Base-by-base conservation (phyloP, 2,797 vertebrate species). In the Lagodon rhomboides region DNA sequence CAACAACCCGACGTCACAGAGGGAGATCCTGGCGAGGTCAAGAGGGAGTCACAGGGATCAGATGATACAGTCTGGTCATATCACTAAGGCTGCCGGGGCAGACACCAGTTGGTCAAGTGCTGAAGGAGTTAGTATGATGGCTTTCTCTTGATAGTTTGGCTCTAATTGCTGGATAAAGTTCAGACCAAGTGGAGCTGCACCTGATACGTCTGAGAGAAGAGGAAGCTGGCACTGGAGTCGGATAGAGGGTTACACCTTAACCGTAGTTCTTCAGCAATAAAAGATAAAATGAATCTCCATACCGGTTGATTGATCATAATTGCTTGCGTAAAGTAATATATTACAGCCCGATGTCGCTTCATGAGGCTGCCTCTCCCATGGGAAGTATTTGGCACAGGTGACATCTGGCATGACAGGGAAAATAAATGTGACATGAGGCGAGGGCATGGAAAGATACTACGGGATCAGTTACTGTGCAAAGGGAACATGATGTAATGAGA, bases 371-470 rank as follows among this genome's bases (percentile, higher is more conserved):
- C 0, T 20, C 43, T 83, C 73, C 56, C 69, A 65, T 5, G 34
- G 3, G 12, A 22, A 55, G 68, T 51, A 60, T 85, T 47, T 84
- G 73, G 63, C 59, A 49, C 68, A 65, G 44, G 68, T 60, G 80
- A 61, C 38, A 51, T 5, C 8, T 63, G 34, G 54, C 13, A 54
- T 53, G 68, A 77, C 44, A 15, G 17, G 68, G 18, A 20, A 8
- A 30, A 59, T 75, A 80, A 87, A 83, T 68, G 27, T 82, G 77
- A 61, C 83, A 79, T 23, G 46, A 64, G 55, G 12, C 15, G n/a
- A 68, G 77, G 68, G 41, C 16, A 6, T 56, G 67, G 41, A 75
- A 75, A 87, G 80, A 88, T 79, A 82, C 59, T 17, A 23, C 44
- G 34, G 49, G 50, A 49, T 77, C 65, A 7, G 49, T 70, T 79